Base-by-base conservation (phyloP, 2,888 invertebrate genomes). In the Agapetus fuscipes region DNA sequence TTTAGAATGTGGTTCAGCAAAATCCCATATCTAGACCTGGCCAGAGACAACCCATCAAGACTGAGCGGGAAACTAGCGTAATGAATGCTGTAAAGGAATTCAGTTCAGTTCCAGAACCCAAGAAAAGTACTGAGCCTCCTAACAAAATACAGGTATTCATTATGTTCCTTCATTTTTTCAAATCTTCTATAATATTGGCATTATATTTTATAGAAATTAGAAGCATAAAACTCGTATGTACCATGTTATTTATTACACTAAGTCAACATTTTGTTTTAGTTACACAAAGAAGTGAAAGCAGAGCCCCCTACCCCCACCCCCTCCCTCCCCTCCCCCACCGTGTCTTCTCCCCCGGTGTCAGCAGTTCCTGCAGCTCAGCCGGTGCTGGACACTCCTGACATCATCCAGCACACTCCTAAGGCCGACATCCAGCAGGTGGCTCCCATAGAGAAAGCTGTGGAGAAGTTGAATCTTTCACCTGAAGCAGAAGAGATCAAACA, bases 321-420 rank as follows among this genome's bases (percentile, higher is more conserved):
- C 10, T n/a, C 16, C 11, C 26, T 13, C 25, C 3, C n/a, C 33
- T 14, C 7, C 37, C 10, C 10, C 13, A 14, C 11, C 26, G n/a
- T 20, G 5, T 20, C 20, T 4, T 20, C 20, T 20, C 20, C 20
- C 4, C 20, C 20, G 20, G 20, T 6, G 4, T 3, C 17, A 11
- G 15, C 6, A 13, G 20, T 4, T 14, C 13, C 24, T 20, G n/a
- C n/a, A n/a, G 24, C 41, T 6, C 28, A 10, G 12, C 30, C 33
- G 10, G 32, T 34, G 14, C 33, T 47, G 7, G 42, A 41, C 26
- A 46, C 43, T 14, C 48, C 48, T 12, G 48, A 48, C 27, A 48
- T 48, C 14, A 45, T 48, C 10, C 48, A 43, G 25, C 43, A 43
- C 17, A 48, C 40, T 1, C 43, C 38, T 15, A 45, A 45, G 17